These are phyloP conservation scores for Drosophila peninsularis DNA, from an alignment of 2,888 invertebrate genomes.

Conservation along the genomic window DNA sequence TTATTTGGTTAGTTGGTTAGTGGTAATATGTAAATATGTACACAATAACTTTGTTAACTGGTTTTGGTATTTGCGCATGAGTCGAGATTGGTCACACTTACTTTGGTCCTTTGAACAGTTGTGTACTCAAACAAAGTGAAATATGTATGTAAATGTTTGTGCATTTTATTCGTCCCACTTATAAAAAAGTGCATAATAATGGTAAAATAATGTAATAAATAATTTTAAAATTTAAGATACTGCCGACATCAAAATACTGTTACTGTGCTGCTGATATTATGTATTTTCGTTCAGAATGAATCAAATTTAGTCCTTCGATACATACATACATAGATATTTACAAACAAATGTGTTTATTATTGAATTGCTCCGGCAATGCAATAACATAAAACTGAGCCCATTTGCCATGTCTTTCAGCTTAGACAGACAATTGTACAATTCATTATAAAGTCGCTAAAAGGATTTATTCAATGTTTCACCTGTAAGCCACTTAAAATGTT, in stretches of 20 bases:
- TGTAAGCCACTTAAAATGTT: too few species aligned
- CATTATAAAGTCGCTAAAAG: too few species aligned
- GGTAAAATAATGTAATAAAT: neutral
- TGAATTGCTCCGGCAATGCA: neutral
- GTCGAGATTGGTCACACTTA: neutral
- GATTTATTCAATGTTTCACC: too few species aligned
- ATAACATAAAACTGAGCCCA: too few species aligned
- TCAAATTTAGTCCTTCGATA: neutral
- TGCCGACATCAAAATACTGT: neutral
- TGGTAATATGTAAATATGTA: neutral
- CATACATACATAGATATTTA: conserved; percentile 8
- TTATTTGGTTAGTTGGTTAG: too few species aligned
- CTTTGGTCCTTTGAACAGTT: neutral
- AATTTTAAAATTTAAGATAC: neutral
- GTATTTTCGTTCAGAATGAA: neutral
- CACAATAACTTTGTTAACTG: neutral
- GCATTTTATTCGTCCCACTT: neutral
- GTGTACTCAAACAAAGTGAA: neutral
- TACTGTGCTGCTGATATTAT: neutral
- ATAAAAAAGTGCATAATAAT: conserved; percentile 1
- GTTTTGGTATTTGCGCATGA: neutral
- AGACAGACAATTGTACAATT: too few species aligned
- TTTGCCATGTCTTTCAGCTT: too few species aligned
- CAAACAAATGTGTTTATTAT: conserved; percentile 6
- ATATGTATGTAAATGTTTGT: conserved; percentile 7